Conservation (phyloP, 2,113 vertebrate species). For the Mastomys coucha region DNA sequence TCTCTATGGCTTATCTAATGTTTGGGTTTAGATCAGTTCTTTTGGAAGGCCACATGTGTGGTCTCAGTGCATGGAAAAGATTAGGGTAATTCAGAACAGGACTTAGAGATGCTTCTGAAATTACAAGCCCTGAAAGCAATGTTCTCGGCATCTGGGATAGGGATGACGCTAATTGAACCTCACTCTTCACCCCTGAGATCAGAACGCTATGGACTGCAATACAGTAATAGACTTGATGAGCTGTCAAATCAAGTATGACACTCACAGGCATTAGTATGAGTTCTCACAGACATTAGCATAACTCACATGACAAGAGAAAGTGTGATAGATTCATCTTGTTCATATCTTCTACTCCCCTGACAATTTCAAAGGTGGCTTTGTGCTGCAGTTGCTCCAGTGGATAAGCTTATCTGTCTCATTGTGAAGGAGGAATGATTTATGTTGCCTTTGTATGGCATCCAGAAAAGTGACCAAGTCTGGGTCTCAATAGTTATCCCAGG, state of each 20-base stretch:
- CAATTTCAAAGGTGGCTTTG: conserved; percentile 42
- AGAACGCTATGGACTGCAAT: neutral
- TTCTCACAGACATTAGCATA: neutral
- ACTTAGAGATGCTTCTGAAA: neutral
- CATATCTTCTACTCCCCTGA: neutral
- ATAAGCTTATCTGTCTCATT: neutral
- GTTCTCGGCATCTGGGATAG: neutral
- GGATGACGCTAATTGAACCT: neutral
- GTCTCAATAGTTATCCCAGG: neutral
- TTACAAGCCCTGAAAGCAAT: neutral
- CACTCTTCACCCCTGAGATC: neutral
- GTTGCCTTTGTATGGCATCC: neutral
- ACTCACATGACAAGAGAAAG: neutral
- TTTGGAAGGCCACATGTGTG: neutral
- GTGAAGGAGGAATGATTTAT: conserved; percentile 21
- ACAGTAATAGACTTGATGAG: neutral
- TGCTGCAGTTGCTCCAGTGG: neutral
- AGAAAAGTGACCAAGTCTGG: neutral
- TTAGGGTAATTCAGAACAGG: neutral
- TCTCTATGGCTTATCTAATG: neutral
- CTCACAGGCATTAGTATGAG: neutral
- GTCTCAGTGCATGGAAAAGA: neutral
- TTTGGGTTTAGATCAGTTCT: conserved; percentile 45
- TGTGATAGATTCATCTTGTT: neutral
- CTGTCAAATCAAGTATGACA: neutral